Percentiles rank a stretch among this genome's conserved stretches.
Evolutionary conservation across 2,797 vertebrate species (phyloP).

Genomic region (Chaenodraco wilsoni): DNA sequence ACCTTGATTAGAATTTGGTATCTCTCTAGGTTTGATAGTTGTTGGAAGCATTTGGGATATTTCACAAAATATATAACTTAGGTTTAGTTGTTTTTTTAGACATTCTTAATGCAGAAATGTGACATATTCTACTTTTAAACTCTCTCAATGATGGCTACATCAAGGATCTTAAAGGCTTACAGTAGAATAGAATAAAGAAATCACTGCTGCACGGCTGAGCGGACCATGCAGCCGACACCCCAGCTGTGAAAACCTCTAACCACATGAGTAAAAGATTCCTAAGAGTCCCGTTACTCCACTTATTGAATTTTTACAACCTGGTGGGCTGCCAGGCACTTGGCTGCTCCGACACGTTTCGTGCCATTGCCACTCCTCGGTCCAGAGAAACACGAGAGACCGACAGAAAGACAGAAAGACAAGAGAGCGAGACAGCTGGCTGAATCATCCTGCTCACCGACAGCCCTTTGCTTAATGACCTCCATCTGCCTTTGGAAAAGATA

Average conservation of each 20-base stretch:
- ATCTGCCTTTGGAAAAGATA: conserved; percentile 35
- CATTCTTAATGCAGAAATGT: no score
- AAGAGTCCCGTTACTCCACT: conserved; percentile 67
- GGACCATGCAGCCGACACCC: conserved; percentile 41
- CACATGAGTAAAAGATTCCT: conserved; percentile 71
- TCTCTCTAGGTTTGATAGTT: no score
- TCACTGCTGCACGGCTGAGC: conserved; percentile 28
- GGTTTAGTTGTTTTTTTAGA: no score
- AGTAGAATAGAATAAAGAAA: conserved; percentile 22
- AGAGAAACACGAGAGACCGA: conserved; percentile 57
- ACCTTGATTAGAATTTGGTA: no score
- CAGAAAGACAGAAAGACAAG: conserved; percentile 20
- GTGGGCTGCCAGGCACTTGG: conserved; percentile 64
- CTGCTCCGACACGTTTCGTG: conserved; percentile 50
- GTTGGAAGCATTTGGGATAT: no score
- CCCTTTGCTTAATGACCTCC: conserved; percentile 44
- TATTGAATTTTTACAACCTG: conserved; percentile 78
- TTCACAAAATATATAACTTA: no score
- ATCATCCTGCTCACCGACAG: conserved; percentile 46
- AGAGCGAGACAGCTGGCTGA: conserved; percentile 44
- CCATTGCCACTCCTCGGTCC: conserved; percentile 51
- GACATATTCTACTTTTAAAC: not conserved
- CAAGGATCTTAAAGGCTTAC: conserved; percentile 10
- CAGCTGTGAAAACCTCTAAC: conserved; percentile 74
- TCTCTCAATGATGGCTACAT: conserved; percentile 18